Conservation (phyloP, 2,113 vertebrate species). For the Hucho hucho region DNA sequence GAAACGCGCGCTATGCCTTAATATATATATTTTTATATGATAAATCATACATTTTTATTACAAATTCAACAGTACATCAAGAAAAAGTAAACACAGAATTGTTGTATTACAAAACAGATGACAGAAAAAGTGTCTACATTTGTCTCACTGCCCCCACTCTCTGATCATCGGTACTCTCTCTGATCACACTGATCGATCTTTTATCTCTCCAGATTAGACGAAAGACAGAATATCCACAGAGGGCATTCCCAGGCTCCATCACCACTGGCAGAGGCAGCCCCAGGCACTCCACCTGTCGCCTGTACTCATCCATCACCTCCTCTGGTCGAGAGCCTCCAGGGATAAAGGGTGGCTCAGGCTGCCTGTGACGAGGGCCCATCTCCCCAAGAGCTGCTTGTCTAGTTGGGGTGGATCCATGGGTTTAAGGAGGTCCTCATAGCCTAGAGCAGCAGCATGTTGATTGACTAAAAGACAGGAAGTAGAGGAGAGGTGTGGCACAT, state of each 20-base stretch:
- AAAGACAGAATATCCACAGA: constrained; percentile 27
- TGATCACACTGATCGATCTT: too few species aligned
- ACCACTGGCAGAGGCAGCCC: constrained; percentile 31
- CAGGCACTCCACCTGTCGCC: constrained; percentile 38
- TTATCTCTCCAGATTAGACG: too few species aligned
- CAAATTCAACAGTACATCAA: neutral
- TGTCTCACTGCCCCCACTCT: too few species aligned
- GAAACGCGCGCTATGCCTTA: neutral
- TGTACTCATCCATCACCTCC: constrained; percentile 56
- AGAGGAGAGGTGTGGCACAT: constrained; percentile 10
- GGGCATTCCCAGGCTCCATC: constrained; percentile 44
- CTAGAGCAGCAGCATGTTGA: constrained; percentile 18
- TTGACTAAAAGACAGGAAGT: constrained; percentile 18
- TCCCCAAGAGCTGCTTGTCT: constrained; percentile 28
- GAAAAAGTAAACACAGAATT: neutral
- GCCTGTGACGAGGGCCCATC: constrained; percentile 49
- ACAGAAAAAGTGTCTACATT: neutral
- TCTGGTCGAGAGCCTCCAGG: neutral
- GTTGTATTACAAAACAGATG: neutral
- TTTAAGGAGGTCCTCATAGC: constrained; percentile 42
- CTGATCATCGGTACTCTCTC: too few species aligned
- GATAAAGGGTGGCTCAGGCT: constrained; percentile 25
- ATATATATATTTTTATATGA: neutral
- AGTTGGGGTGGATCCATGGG: constrained; percentile 17
- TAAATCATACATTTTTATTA: neutral